Conservation (phyloP, 2,113 vertebrate genomes). For the Panurus biarmicus region DNA sequence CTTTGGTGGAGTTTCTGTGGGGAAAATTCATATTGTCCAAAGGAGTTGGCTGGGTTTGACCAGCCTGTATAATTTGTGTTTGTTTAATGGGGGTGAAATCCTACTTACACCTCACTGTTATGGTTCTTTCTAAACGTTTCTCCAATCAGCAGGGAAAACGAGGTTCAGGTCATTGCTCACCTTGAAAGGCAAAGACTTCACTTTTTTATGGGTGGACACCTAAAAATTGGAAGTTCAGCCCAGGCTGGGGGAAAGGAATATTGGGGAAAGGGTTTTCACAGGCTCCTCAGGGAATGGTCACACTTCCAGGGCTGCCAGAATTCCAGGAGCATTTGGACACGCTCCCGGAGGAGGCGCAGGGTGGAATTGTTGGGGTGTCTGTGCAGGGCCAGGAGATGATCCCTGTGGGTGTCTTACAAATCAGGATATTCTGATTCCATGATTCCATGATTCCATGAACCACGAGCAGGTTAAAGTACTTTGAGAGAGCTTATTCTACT, state of each 20-base stretch:
- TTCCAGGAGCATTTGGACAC: background rate
- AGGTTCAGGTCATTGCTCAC: background rate
- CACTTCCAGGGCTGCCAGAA: background rate
- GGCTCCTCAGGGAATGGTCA: background rate
- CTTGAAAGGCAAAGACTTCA: background rate
- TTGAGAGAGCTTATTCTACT: background rate
- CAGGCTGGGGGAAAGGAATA: fast-evolving
- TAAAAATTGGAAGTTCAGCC: background rate
- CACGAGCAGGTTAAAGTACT: background rate
- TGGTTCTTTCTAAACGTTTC: fast-evolving
- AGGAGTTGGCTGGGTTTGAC: background rate
- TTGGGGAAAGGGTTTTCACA: background rate
- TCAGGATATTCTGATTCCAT: no score
- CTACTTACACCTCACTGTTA: background rate
- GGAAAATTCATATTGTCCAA: background rate
- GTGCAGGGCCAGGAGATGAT: background rate
- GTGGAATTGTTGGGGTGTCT: background rate
- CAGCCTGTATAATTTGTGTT: background rate
- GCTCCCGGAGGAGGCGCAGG: background rate
- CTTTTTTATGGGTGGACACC: background rate
- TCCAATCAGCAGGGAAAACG: background rate
- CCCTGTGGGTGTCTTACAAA: background rate
- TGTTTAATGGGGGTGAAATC: background rate
- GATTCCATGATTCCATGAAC: background rate
- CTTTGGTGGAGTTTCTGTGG: background rate